phyloP scores from a whole-genome alignment of 2,797 vertebrate species.

The Lagorchestes hirsutus region DNA sequence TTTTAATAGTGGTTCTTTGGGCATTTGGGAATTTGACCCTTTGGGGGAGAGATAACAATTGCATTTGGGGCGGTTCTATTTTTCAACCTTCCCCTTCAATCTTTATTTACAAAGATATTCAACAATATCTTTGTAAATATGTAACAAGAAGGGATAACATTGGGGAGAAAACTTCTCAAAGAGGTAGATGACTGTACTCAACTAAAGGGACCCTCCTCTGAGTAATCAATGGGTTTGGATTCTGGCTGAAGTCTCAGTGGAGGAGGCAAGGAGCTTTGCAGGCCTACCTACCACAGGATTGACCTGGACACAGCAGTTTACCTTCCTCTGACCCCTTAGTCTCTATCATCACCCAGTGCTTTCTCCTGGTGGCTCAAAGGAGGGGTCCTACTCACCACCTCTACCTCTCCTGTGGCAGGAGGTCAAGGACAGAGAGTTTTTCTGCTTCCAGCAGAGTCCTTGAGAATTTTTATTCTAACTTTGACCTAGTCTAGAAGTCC shows the following conservation, averaged over 20 bases:
- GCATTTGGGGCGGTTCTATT: conserved; percentile 28
- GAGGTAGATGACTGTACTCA: not conserved
- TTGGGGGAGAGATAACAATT: not conserved
- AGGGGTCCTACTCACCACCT: not conserved
- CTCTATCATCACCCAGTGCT: not conserved
- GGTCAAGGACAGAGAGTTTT: not conserved
- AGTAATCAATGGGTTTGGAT: not conserved
- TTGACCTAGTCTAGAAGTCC: conserved; percentile 2
- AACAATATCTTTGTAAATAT: not conserved
- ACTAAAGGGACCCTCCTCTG: not conserved
- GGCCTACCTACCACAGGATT: not conserved
- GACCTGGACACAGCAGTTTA: not conserved
- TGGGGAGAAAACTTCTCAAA: not conserved
- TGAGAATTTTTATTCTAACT: not conserved
- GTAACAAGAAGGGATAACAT: not conserved
- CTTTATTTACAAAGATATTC: conserved; percentile 21
- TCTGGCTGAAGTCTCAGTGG: not conserved
- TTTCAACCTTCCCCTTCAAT: not conserved
- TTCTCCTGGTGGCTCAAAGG: conserved; percentile 5
- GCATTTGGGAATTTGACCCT: conserved; percentile 21
- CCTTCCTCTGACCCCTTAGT: not conserved
- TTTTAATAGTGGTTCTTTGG: not conserved
- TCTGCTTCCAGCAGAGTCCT: not conserved
- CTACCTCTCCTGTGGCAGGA: not conserved
- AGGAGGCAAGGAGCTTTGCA: not conserved